Evolutionary conservation across 2,888 invertebrate genomes (phyloP).

Genomic region (Heliconius charithonia): DNA sequence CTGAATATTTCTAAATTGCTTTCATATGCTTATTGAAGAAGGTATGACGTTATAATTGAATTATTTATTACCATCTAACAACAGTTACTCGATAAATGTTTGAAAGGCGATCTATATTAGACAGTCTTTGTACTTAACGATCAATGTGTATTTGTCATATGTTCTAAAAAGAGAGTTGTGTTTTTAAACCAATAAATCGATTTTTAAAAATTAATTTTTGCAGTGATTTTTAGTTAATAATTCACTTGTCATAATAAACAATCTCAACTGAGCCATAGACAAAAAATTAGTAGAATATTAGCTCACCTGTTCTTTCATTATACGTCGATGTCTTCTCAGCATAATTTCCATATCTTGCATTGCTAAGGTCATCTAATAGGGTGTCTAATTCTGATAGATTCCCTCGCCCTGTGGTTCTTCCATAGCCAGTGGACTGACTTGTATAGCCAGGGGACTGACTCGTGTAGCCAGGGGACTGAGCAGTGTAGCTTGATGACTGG

Average conservation of each 20-base stretch:
- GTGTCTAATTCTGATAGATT: constrained; percentile 96
- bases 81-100: neutral
- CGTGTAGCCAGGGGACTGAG: constrained; percentile 59
- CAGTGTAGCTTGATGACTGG: constrained; percentile 55
- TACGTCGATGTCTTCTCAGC: constrained; percentile 63
- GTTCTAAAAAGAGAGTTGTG: too few relatives aligned
- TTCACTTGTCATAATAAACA: neutral
- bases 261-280: neutral
- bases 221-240: too few relatives aligned
- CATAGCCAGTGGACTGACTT: constrained; percentile 63
- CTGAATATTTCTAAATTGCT: constrained; percentile 32
- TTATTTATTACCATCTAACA: neutral
- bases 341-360: constrained; percentile 84
- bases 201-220: too few relatives aligned
- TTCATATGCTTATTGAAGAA: constrained; percentile 24
- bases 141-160: too few relatives aligned
- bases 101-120: neutral
- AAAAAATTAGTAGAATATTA: neutral
- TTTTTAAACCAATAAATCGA: too few relatives aligned
- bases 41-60: constrained; percentile 25
- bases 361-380: constrained; percentile 95
- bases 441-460: constrained; percentile 57
- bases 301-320: constrained; percentile 70
- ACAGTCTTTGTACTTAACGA: neutral
- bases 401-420: constrained; percentile 76